These are phyloP conservation scores for Epinotia demarniana DNA, from an alignment of 2,888 invertebrate species.

Conservation along the genomic window DNA sequence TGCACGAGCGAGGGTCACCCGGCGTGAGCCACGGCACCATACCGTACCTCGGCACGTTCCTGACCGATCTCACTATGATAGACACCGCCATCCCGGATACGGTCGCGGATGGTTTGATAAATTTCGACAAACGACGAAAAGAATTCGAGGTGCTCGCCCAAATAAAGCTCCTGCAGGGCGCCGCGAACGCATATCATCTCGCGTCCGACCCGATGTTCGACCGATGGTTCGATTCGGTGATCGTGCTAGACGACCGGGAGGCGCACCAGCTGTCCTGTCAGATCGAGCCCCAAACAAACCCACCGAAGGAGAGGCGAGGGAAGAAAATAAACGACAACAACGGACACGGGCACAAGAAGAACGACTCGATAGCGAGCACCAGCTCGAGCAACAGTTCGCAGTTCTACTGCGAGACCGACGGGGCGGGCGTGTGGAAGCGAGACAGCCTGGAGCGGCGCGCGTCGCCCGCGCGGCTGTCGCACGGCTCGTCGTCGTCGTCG, in stretches of 20 bases:
- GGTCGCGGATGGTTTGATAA: slow-evolving; percentile 93
- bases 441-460: slow-evolving; percentile 92
- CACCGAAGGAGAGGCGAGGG: slow-evolving; percentile 78
- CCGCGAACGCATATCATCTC: slow-evolving; percentile 97
- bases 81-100: slow-evolving; percentile 97
- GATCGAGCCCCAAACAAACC: slow-evolving; percentile 89
- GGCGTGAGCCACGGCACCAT: slow-evolving; percentile 97
- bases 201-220: slow-evolving; percentile 94
- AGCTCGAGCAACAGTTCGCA: slow-evolving; percentile 94
- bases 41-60: slow-evolving; percentile 98
- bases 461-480: slow-evolving; percentile 91
- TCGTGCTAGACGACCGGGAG: slow-evolving; percentile 96
- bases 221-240: slow-evolving; percentile 97
- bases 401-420: slow-evolving; percentile 93
- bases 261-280: slow-evolving; percentile 95
- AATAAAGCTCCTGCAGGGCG: slow-evolving; percentile 96
- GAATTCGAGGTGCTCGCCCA: slow-evolving; percentile 99
- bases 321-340: slow-evolving; percentile 86
- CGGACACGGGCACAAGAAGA: slow-evolving; percentile 91
- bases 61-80: slow-evolving; percentile 99
- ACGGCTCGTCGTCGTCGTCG: slow-evolving; percentile 90
- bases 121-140: slow-evolving; percentile 98
- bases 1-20: slow-evolving; percentile 90
- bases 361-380: slow-evolving; percentile 95
- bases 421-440: slow-evolving; percentile 87